Evolutionary conservation across 1,140 invertebrate genomes (phyloP).

Genomic region (Diuraphis noxia): DNA sequence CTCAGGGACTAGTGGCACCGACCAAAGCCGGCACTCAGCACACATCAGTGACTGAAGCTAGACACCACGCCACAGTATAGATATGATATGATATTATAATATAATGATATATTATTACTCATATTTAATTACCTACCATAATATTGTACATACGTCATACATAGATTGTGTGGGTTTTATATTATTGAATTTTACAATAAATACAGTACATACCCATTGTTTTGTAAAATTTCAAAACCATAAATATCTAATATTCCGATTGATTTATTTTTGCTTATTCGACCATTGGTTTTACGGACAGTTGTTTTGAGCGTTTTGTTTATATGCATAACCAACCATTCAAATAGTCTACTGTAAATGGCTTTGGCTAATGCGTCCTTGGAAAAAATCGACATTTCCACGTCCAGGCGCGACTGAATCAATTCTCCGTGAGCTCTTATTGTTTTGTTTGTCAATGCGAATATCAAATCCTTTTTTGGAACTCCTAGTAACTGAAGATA

Average conservation of each 20-base stretch:
- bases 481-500: conserved; percentile 72
- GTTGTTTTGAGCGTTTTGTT: conserved; percentile 76
- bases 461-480: conserved; percentile 66
- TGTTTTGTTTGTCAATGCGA: conserved; percentile 79
- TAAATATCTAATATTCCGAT: conserved; percentile 84
- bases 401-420: conserved; percentile 75
- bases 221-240: conserved; percentile 82
- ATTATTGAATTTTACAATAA: background rate
- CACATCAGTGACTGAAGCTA: too few relatives aligned
- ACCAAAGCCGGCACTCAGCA: too few relatives aligned
- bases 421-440: conserved; percentile 83
- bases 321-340: conserved; percentile 75
- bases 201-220: conserved; percentile 67
- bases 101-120: background rate
- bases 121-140: background rate
- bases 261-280: conserved; percentile 73
- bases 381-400: conserved; percentile 63
- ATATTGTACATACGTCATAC: too few relatives aligned
- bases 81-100: background rate
- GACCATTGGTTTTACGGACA: conserved; percentile 67
- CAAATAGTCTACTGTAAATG: conserved; percentile 76
- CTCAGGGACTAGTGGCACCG: too few relatives aligned
- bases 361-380: conserved; percentile 71
- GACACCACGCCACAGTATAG: too few relatives aligned
- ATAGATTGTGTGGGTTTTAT: background rate